phyloP scores from a whole-genome alignment of 2,888 invertebrate genomes.

The Phrixothrix hirtus region DNA sequence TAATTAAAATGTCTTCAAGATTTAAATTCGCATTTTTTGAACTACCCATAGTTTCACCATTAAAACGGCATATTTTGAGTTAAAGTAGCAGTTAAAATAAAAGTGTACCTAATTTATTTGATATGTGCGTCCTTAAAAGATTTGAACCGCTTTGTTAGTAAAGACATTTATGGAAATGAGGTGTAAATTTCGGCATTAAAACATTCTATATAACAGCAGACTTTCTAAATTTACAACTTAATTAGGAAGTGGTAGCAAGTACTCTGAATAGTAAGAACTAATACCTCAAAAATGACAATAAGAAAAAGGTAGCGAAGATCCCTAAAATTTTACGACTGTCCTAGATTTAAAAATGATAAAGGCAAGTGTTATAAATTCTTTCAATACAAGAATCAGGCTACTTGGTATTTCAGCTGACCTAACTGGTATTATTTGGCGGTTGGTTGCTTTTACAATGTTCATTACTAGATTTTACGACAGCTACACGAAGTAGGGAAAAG shows the following conservation, averaged over 20 bases:
- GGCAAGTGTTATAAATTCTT: not conserved
- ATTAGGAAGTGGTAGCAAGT: constrained; percentile 25
- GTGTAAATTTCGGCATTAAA: too few species aligned
- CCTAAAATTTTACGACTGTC: constrained; percentile 18
- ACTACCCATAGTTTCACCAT: too few species aligned
- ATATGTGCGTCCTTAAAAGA: too few species aligned
- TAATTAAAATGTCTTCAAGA: too few species aligned
- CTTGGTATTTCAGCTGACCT: constrained; percentile 35
- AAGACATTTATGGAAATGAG: too few species aligned
- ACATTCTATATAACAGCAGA: too few species aligned
- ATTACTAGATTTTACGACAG: constrained; percentile 34
- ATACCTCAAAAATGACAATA: too few species aligned
- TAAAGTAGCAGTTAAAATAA: too few species aligned
- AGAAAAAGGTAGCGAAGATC: constrained; percentile 22
- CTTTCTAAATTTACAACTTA: constrained; percentile 32
- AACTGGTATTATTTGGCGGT: constrained; percentile 28
- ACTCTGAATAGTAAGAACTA: constrained; percentile 10
- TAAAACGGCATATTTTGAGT: too few species aligned
- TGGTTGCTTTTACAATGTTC: constrained; percentile 26
- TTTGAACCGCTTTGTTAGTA: too few species aligned
- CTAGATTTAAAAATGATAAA: constrained; percentile 13
- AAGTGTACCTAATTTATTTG: too few species aligned
- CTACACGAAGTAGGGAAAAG: constrained; percentile 29
- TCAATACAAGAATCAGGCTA: constrained; percentile 10
- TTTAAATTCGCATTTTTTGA: too few species aligned